Base-by-base conservation (phyloP, 1,140 invertebrate species). In the Drosophila melanogaster region DNA sequence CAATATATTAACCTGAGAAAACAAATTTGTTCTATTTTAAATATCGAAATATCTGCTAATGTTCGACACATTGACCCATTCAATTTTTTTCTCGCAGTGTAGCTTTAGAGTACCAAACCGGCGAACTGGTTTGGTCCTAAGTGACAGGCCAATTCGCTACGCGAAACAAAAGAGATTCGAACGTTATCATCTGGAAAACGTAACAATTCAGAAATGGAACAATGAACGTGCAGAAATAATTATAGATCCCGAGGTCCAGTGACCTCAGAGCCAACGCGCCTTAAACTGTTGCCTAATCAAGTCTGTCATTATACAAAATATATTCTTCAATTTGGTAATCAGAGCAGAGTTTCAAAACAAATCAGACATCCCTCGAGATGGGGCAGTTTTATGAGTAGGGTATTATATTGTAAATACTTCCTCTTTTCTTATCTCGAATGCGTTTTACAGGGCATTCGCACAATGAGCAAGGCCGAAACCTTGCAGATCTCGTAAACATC, bases 171-270 rank as follows among this genome's bases (percentile, higher is more conserved):
- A 53, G 37, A 37, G 37, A 51, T 35, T 51, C 59, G 51, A n/a
- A 10, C 51, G 41, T 69, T 70, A 70, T 70, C 65, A 47, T 37
- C 15, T 26, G 33, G n/a, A n/a, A 70, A 57, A 41, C 51, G 66
- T 57, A 70, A 69, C 66, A 57, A 70, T 70, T 70, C 53, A 57
- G 26, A 70, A 70, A 70, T 70, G 65, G 65, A 70, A 57, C 51
- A 70, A 33, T 70, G 65, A 70, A 35, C 19, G 7, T 33, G 51
- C 51, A 47, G 17, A 57, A 56, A 30, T 67, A 65, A 35, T 53
- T 37, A 53, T 70, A 49, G 51, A 57, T 51, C 24, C 24, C 12
- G 35, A 30, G 56, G 67, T 70, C 33, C 67, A 70, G 51, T 70
- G 67, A 70, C 67, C 67, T 70, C 37, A 59, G n/a, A 59, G 62